Percentiles rank a stretch among this genome's conserved stretches.
Conservation (phyloP, 2,113 vertebrate genomes). For the Dicerorhinus sumatrensis region DNA sequence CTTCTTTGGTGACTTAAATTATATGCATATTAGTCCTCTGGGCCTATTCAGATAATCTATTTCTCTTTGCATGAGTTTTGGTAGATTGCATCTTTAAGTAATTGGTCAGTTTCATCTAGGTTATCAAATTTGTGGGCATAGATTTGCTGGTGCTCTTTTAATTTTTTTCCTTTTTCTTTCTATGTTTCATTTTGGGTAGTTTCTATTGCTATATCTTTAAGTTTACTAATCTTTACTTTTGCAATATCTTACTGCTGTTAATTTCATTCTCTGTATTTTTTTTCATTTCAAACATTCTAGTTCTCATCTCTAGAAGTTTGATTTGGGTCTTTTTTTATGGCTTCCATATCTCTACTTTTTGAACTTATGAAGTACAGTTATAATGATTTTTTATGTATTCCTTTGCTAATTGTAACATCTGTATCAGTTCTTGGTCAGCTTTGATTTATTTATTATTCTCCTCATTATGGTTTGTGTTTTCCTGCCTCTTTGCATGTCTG, state of each 20-base stretch:
- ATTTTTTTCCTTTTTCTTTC: neutral
- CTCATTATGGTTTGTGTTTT: neutral
- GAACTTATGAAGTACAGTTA: neutral
- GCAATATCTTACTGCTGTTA: neutral
- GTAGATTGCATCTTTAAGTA: neutral
- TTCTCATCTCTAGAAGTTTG: neutral
- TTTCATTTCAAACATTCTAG: neutral
- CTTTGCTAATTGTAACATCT: neutral
- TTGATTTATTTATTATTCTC: neutral
- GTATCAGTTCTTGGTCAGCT: neutral
- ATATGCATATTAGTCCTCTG: neutral
- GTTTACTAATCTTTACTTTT: neutral
- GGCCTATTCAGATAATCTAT: neutral
- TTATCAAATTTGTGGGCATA: neutral
- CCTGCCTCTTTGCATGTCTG: neutral
- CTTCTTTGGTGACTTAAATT: neutral
- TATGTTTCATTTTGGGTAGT: neutral
- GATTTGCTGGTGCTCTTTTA: neutral
- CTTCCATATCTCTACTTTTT: neutral
- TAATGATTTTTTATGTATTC: neutral
- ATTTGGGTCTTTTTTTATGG: neutral
- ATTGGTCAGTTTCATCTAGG: too few relatives aligned
- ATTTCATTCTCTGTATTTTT: neutral
- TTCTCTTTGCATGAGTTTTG: neutral
- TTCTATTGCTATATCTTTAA: neutral